Conservation (phyloP, 2,888 invertebrate genomes). For the Blastobasis lacticolella region DNA sequence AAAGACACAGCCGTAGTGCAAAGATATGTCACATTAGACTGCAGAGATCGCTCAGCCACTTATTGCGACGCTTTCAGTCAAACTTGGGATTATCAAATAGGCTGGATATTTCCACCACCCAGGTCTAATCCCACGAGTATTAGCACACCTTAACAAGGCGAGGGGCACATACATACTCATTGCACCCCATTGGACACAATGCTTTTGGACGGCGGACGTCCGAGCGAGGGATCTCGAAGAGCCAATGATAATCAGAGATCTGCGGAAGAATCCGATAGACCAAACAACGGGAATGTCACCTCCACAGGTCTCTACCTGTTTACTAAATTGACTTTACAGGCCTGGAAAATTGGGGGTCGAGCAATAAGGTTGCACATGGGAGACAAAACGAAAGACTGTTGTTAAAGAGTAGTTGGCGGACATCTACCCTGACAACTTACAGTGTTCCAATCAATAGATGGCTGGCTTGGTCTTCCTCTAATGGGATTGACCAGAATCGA, state of each 20-base stretch:
- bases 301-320: too few relatives aligned
- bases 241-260: conserved; percentile 9
- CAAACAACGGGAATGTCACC: conserved; percentile 7
- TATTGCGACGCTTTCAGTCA: conserved; percentile 18
- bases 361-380: conserved; percentile 9
- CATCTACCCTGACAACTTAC: conserved; percentile 16
- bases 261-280: conserved; percentile 9
- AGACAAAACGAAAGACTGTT: conserved; percentile 8
- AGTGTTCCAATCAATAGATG: conserved; percentile 9
- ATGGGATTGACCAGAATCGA: not conserved
- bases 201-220: conserved; percentile 17
- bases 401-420: conserved; percentile 14
- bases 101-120: conserved; percentile 25
- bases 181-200: conserved; percentile 6
- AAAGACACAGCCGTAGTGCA: too few relatives aligned
- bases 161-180: conserved; percentile 10
- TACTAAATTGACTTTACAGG: conserved; percentile 10
- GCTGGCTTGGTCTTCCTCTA: conserved; percentile 4
- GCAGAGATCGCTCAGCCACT: not conserved
- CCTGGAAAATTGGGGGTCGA: conserved; percentile 19
- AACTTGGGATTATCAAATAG: conserved; percentile 16
- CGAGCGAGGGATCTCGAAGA: conserved; percentile 7
- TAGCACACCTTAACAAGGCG: conserved; percentile 17
- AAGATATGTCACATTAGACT: too few relatives aligned
- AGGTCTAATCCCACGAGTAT: conserved; percentile 19